Evolutionary conservation across 1,140 invertebrate genomes (phyloP).

Genomic region (Drosophila parvula): DNA sequence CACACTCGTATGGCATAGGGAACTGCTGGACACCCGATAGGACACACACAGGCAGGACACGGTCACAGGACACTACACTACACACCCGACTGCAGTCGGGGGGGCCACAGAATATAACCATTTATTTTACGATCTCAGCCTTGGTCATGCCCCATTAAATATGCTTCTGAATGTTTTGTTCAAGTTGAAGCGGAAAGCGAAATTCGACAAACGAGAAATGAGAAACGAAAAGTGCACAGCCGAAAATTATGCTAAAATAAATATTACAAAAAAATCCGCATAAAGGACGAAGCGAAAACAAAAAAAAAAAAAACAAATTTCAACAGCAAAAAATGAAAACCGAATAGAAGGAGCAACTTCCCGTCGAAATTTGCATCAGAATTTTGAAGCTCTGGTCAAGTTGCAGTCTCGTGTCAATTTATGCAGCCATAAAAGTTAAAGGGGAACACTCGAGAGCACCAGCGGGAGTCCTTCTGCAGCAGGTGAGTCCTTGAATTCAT

Average conservation of each 20-base stretch:
- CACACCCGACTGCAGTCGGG: conserved; percentile 38
- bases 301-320: conserved; percentile 20
- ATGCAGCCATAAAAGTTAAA: conserved; percentile 48
- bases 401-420: conserved; percentile 40
- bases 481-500: conserved; percentile 39
- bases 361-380: conserved; percentile 42
- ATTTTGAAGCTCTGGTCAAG: conserved; percentile 39
- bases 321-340: not conserved
- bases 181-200: conserved; percentile 39
- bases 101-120: conserved; percentile 46
- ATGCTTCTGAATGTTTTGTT: conserved; percentile 61
- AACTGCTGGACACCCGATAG: too few relatives aligned
- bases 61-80: conserved; percentile 17
- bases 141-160: conserved; percentile 69
- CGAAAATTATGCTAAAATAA: conserved; percentile 54
- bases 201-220: conserved; percentile 17
- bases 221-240: conserved; percentile 55
- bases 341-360: conserved; percentile 12
- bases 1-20: conserved; percentile 5
- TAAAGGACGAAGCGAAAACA: conserved; percentile 23
- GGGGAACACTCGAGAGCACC: conserved; percentile 20
- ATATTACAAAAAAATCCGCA: conserved; percentile 21
- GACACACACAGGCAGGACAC: not conserved
- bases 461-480: conserved; percentile 4
- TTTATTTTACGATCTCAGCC: conserved; percentile 69